Evolutionary conservation across 2,888 invertebrate genomes (phyloP).

Genomic region (Sminthurinus aureus): DNA sequence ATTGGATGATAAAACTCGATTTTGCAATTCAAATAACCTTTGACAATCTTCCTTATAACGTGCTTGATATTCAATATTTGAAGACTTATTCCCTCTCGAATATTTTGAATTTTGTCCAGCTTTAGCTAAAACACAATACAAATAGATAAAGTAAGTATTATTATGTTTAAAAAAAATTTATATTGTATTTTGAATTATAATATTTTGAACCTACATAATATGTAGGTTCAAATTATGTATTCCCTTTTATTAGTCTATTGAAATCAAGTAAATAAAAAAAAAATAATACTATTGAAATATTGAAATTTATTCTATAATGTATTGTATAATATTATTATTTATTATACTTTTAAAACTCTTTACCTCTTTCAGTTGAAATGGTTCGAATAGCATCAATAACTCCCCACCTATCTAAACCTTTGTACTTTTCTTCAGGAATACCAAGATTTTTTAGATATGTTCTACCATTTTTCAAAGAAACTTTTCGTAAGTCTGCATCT

Average conservation of each 20-base stretch:
- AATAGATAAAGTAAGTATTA: too few species aligned
- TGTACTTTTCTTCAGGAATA: slow-evolving; percentile 96
- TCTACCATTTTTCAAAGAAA: slow-evolving; percentile 96
- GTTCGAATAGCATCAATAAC: slow-evolving; percentile 99
- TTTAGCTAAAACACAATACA: slow-evolving; percentile 70
- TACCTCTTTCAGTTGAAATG: slow-evolving; percentile 96
- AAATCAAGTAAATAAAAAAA: too few species aligned
- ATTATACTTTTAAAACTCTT: slow-evolving; percentile 62
- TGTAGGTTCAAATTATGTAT: too few species aligned
- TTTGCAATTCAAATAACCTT: slow-evolving; percentile 96
- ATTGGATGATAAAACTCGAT: slow-evolving; percentile 87
- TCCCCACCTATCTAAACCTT: slow-evolving; percentile 90
- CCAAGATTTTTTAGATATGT: slow-evolving; percentile 93
- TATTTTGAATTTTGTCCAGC: slow-evolving; percentile 99
- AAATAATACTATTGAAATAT: too few species aligned
- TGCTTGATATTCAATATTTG: slow-evolving; percentile 97
- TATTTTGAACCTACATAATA: too few species aligned
- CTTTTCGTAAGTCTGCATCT: slow-evolving; percentile 93
- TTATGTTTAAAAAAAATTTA: too few species aligned
- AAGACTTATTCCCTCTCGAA: slow-evolving; percentile 96
- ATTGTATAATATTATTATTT: too few species aligned
- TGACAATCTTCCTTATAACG: slow-evolving; percentile 99
- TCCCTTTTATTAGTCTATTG: too few species aligned
- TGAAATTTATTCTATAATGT: too few species aligned
- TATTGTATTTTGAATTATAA: too few species aligned